These are phyloP conservation scores for Diacarnus erythraeanus DNA, from an alignment of 37 sponge, comb jelly and placozoan genomes.

Conservation along the genomic window DNA sequence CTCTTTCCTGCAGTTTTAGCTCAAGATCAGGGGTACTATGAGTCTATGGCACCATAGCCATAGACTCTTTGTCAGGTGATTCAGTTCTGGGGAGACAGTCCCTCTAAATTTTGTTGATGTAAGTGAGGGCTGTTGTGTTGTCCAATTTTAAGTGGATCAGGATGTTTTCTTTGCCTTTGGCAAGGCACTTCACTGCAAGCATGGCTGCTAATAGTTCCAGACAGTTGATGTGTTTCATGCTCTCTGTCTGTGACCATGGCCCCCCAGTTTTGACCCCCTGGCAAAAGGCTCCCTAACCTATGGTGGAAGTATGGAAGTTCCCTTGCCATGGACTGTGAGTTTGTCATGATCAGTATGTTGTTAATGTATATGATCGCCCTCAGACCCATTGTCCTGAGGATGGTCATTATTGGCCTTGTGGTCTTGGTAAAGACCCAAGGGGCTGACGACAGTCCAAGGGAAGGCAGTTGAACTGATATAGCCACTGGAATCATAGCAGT, in stretches of 20 bases:
- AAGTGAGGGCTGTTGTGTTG: constrained; percentile 48
- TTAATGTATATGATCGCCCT: constrained; percentile 38
- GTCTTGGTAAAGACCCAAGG: constrained; percentile 56
- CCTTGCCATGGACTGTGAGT: constrained; percentile 12
- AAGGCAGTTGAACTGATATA: constrained; percentile 46
- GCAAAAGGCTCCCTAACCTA: constrained; percentile 54
- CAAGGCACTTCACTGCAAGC: constrained; percentile 45
- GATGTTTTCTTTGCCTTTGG: constrained; percentile 18
- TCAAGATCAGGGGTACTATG: too few species aligned
- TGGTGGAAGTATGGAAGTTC: constrained; percentile 36
- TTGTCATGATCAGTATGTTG: constrained; percentile 51
- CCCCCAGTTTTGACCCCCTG: constrained; percentile 40
- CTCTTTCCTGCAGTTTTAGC: too few species aligned
- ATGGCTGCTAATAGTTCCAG: constrained; percentile 52
- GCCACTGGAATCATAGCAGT: constrained; percentile 15
- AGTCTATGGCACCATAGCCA: too few species aligned
- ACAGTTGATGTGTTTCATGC: constrained; percentile 74
- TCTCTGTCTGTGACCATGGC: constrained; percentile 46
- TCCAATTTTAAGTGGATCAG: constrained; percentile 22
- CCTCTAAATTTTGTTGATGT: constrained; percentile 52
- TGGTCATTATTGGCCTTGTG: constrained; percentile 26
- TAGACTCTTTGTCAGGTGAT: constrained; percentile 1
- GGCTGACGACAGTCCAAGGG: constrained; percentile 57
- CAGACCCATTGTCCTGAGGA: constrained; percentile 21
- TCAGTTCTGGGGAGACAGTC: constrained; percentile 24